These are phyloP conservation scores for Macrocentrus cingulum DNA, from an alignment of 1,140 invertebrate species.

Conservation along the genomic window DNA sequence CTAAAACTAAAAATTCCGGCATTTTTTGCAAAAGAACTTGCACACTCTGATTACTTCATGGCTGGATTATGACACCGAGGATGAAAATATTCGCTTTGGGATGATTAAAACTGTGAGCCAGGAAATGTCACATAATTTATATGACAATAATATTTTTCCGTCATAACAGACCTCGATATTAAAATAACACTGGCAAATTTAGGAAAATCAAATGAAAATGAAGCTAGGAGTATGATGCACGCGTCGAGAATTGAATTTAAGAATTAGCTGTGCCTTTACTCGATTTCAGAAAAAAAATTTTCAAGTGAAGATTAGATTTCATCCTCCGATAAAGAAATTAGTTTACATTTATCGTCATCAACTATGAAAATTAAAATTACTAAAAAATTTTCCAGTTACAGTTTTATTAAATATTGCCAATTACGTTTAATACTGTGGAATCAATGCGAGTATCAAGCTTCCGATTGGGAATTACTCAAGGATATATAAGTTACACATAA, in stretches of 20 bases:
- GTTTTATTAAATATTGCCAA: slow-evolving; percentile 77
- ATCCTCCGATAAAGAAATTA: slow-evolving; percentile 94
- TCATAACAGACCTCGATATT: slow-evolving; percentile 97
- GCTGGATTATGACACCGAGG: slow-evolving; percentile 99
- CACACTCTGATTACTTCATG: slow-evolving; percentile 91
- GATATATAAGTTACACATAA: slow-evolving; percentile 93
- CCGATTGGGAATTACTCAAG: slow-evolving; percentile 89
- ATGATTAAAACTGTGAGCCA: slow-evolving; percentile 71
- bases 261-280: slow-evolving; percentile 99
- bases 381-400: no score
- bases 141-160: slow-evolving; percentile 77
- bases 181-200: slow-evolving; percentile 89
- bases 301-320: slow-evolving; percentile 64
- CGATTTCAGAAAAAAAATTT: slow-evolving; percentile 98
- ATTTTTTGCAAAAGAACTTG: slow-evolving; percentile 86
- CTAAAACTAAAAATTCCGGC: slow-evolving; percentile 92
- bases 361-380: no score
- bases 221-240: slow-evolving; percentile 97
- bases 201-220: slow-evolving; percentile 92
- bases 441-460: slow-evolving; percentile 94
- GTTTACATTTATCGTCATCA: slow-evolving; percentile 43
- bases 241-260: slow-evolving; percentile 93
- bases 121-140: slow-evolving; percentile 35
- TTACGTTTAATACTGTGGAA: slow-evolving; percentile 96
- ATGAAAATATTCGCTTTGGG: slow-evolving; percentile 99